These are phyloP conservation scores for Harpalus rubripes DNA, from an alignment of 2,888 invertebrate species.

Conservation along the genomic window DNA sequence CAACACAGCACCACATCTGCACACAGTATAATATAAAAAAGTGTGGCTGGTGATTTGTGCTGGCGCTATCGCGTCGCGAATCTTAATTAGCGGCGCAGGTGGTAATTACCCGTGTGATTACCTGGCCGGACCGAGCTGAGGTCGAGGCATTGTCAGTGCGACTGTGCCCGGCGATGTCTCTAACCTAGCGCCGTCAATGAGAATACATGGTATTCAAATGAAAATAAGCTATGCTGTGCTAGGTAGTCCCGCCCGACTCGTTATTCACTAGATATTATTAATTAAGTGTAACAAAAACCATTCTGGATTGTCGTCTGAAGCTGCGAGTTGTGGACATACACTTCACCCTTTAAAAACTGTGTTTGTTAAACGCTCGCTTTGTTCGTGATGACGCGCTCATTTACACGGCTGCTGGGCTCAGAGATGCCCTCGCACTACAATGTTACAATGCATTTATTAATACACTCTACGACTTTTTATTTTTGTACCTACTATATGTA, in stretches of 20 bases:
- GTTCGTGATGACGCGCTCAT: constrained; percentile 42
- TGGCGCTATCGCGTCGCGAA: constrained; percentile 53
- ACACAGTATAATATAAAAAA: neutral
- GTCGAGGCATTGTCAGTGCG: constrained; percentile 46
- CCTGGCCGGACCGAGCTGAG: constrained; percentile 14
- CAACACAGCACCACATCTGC: neutral
- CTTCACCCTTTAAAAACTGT: constrained; percentile 56
- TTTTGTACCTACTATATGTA: too few species aligned
- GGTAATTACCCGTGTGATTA: constrained; percentile 57
- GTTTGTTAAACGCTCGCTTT: constrained; percentile 56
- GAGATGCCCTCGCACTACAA: constrained; percentile 24
- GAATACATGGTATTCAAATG: constrained; percentile 40
- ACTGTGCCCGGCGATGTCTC: constrained; percentile 18
- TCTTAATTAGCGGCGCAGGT: constrained; percentile 58
- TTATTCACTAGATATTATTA: constrained; percentile 58
- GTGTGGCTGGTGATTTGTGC: constrained; percentile 17
- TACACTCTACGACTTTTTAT: constrained; percentile 16
- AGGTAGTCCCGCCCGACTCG: constrained; percentile 13
- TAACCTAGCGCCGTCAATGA: constrained; percentile 55
- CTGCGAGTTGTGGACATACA: constrained; percentile 25
- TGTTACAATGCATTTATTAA: constrained; percentile 32
- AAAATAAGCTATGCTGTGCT: constrained; percentile 37
- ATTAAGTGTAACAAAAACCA: constrained; percentile 61
- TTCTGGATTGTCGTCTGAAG: neutral
- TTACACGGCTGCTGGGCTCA: constrained; percentile 25